Evolutionary conservation across 2,797 vertebrate genomes (phyloP).

Genomic region (Micropoecilia bifurca): DNA sequence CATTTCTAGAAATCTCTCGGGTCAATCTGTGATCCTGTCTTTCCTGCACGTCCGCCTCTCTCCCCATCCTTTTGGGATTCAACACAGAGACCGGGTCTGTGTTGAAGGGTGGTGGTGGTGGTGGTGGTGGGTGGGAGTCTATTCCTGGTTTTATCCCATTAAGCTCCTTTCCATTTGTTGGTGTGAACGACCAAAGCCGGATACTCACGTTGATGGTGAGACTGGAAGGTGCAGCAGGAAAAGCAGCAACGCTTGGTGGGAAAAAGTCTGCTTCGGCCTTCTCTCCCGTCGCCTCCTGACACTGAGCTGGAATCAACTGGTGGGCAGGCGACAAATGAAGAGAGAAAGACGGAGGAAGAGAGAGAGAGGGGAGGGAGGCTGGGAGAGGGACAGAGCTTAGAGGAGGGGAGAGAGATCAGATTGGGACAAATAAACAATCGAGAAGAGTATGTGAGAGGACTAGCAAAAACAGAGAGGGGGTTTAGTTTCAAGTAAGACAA

Average conservation of each 20-base stretch:
- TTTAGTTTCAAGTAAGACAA: conserved; percentile 15
- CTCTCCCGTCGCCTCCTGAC: conserved; percentile 21
- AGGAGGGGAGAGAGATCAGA: conserved; percentile 24
- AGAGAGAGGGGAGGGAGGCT: not conserved
- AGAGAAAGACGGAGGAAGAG: not conserved
- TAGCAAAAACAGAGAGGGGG: conserved; percentile 18
- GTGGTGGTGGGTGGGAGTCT: not conserved
- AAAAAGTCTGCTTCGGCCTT: conserved; percentile 26
- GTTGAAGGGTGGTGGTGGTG: not conserved
- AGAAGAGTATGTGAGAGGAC: conserved; percentile 49
- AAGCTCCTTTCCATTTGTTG: conserved; percentile 11
- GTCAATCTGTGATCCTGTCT: conserved; percentile 25
- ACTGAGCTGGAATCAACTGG: conserved; percentile 48
- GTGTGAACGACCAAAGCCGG: conserved; percentile 13
- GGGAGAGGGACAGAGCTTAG: conserved; percentile 28
- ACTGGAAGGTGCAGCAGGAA: conserved; percentile 26
- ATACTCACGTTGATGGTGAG: conserved; percentile 71
- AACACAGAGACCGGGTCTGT: not conserved
- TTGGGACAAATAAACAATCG: conserved; percentile 68
- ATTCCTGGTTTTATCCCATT: conserved; percentile 6
- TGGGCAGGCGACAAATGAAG: conserved; percentile 41
- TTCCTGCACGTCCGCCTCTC: conserved; percentile 50
- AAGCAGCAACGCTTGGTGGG: conserved; percentile 4
- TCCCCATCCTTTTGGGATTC: conserved; percentile 7
- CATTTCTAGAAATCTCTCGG: conserved; percentile 17